Evolutionary conservation across 2,797 vertebrate genomes (phyloP).

Genomic region (Gobionotothen gibberifrons): DNA sequence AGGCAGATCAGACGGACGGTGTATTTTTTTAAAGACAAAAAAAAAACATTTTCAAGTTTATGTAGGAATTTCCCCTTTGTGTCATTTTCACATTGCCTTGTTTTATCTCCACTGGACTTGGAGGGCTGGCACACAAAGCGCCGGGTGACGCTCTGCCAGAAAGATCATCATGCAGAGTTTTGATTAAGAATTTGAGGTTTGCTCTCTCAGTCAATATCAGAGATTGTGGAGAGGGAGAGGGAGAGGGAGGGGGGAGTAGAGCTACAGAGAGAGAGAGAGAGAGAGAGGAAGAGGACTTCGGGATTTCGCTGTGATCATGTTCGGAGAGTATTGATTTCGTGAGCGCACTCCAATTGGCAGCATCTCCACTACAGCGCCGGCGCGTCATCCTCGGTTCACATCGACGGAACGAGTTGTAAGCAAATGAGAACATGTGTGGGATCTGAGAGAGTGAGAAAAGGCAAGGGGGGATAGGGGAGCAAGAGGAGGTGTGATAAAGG

Average conservation of each 20-base stretch:
- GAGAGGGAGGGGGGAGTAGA: slow-evolving; percentile 9
- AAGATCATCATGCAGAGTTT: slow-evolving; percentile 57
- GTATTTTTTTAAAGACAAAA: slow-evolving; percentile 1
- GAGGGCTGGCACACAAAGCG: slow-evolving; percentile 56
- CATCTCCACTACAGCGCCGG: slow-evolving; percentile 82
- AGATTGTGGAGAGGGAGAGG: slow-evolving; percentile 23
- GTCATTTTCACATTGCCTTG: slow-evolving; percentile 21
- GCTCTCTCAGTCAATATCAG: slow-evolving; percentile 28
- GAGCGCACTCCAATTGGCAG: slow-evolving; percentile 83
- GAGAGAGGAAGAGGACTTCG: slow-evolving; percentile 42
- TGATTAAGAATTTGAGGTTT: slow-evolving; percentile 54
- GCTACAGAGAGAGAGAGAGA: background rate
- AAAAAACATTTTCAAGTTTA: slow-evolving; percentile 30
- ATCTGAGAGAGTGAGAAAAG: slow-evolving; percentile 74
- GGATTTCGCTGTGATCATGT: slow-evolving; percentile 78
- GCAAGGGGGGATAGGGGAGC: slow-evolving; percentile 51
- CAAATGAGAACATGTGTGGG: slow-evolving; percentile 84
- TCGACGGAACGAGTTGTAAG: slow-evolving; percentile 83
- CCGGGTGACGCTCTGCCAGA: slow-evolving; percentile 41
- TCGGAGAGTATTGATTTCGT: slow-evolving; percentile 79
- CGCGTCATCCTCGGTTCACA: slow-evolving; percentile 84
- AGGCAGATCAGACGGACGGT: slow-evolving; percentile 13
- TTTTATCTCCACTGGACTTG: slow-evolving; percentile 27
- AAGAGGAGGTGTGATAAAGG: slow-evolving; percentile 67
- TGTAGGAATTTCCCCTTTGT: slow-evolving; percentile 35